Evolutionary conservation across 2,888 invertebrate species (phyloP).

Genomic region (Scaptodrosophila latifasciaeformis): DNA sequence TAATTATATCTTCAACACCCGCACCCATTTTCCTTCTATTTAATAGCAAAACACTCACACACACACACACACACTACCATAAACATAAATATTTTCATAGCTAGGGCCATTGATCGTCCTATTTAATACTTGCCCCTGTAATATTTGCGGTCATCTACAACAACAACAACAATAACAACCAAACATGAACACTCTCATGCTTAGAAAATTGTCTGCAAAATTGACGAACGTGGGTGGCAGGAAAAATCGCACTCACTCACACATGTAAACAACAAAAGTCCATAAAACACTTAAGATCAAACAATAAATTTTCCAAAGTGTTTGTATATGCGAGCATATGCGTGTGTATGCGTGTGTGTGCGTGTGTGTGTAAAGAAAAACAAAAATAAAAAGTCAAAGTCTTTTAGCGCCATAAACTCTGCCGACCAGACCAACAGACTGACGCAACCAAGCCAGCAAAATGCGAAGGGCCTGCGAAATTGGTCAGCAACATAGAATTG

Average conservation of each 20-base stretch:
- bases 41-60: constrained; percentile 18
- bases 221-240: constrained; percentile 22
- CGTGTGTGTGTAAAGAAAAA: background rate
- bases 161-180: constrained; percentile 20
- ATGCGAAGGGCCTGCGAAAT: background rate
- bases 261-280: constrained; percentile 64
- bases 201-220: constrained; percentile 31
- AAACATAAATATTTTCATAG: constrained; percentile 40
- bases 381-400: constrained; percentile 18
- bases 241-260: constrained; percentile 22
- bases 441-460: constrained; percentile 6
- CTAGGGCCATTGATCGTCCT: too few relatives aligned
- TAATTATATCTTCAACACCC: constrained; percentile 63
- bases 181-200: background rate
- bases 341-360: too few relatives aligned
- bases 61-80: constrained; percentile 2
- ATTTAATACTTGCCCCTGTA: too few relatives aligned
- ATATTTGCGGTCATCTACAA: too few relatives aligned
- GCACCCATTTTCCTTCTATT: constrained; percentile 59
- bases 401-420: too few relatives aligned
- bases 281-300: constrained; percentile 66
- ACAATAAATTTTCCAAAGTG: too few relatives aligned
- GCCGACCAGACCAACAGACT: background rate
- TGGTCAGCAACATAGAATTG: background rate
- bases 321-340: too few relatives aligned